phyloP scores from a whole-genome alignment of 1,140 invertebrate genomes.

The Drosophila littoralis region DNA sequence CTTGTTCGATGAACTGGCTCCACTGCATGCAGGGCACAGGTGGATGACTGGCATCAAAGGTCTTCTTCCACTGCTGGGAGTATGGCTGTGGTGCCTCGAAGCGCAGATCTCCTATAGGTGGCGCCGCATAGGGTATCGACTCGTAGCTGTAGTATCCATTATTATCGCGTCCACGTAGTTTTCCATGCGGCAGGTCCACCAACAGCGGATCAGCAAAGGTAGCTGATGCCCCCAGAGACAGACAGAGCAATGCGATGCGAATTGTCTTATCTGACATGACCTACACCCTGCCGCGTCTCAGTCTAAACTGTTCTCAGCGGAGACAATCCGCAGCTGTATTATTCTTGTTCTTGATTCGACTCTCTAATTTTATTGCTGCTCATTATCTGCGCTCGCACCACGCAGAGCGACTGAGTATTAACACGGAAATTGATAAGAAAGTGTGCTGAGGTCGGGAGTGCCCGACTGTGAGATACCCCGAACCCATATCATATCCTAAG shows the following conservation, averaged over 20 bases:
- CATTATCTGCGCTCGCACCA: background rate
- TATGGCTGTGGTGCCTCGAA: conserved; percentile 38
- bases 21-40: conserved; percentile 46
- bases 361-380: background rate
- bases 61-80: conserved; percentile 15
- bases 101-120: conserved; percentile 9
- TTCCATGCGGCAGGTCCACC: conserved; percentile 68
- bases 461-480: too few relatives aligned
- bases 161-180: conserved; percentile 85
- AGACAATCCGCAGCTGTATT: background rate
- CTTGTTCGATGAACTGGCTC: conserved; percentile 36
- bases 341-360: background rate
- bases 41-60: conserved; percentile 18
- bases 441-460: too few relatives aligned
- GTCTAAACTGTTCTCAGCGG: background rate
- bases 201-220: conserved; percentile 26
- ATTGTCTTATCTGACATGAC: conserved; percentile 5
- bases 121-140: conserved; percentile 26
- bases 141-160: conserved; percentile 59
- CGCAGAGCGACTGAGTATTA: too few relatives aligned
- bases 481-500: too few relatives aligned
- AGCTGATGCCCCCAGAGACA: background rate
- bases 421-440: too few relatives aligned
- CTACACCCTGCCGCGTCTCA: background rate
- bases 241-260: background rate